phyloP scores from a whole-genome alignment of 2,888 invertebrate species.

The Pachydiplax longipennis region DNA sequence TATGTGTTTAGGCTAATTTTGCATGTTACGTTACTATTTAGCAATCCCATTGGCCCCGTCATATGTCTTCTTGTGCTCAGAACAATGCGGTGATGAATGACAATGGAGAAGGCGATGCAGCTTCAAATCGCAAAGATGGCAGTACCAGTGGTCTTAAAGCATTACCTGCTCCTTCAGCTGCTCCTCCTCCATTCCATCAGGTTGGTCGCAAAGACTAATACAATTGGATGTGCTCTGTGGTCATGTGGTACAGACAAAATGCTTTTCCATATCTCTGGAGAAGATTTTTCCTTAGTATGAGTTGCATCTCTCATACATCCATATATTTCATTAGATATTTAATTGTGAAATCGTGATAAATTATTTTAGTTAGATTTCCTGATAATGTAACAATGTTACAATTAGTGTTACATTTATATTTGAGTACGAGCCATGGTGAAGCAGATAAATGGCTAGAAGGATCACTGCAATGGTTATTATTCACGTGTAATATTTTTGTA shows the following conservation, averaged over 20 bases:
- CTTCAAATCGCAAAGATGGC: slow-evolving; percentile 8
- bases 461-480: background rate
- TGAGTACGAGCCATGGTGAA: background rate
- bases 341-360: background rate
- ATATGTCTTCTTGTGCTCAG: slow-evolving; percentile 71
- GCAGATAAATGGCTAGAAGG: background rate
- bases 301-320: background rate
- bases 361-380: background rate
- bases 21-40: slow-evolving; percentile 49
- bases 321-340: background rate
- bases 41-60: slow-evolving; percentile 82
- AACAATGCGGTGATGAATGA: slow-evolving; percentile 19
- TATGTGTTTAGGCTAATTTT: too few relatives aligned
- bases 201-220: slow-evolving; percentile 37
- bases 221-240: background rate
- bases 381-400: background rate
- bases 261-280: background rate
- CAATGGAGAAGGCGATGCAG: background rate
- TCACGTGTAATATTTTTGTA: background rate
- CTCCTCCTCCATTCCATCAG: slow-evolving; percentile 24
- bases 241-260: background rate
- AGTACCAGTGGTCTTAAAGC: background rate
- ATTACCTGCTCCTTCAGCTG: background rate
- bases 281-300: background rate
- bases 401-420: background rate